Evolutionary conservation across 1,140 invertebrate genomes (phyloP), one percentile per base, ranked within the genome.

Genomic region (Sycobia sp.): DNA sequence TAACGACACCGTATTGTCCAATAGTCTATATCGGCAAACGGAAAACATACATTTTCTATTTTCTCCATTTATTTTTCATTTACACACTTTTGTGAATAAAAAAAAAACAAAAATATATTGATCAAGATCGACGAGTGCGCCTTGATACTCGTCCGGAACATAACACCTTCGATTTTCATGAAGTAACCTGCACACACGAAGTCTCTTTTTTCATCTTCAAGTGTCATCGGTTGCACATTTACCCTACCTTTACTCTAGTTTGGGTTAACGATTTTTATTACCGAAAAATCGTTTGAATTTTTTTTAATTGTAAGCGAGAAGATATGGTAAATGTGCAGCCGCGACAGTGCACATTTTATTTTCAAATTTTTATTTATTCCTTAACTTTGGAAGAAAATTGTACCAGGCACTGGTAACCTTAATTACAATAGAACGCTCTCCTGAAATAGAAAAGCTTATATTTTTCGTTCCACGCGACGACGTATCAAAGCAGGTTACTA

Each of bases 1-100:
- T 43, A 58, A 67, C 62, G 64, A 68, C 61, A 70, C 68, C 67
- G 65, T 73, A 69, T 57, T 66, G 55, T 68, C 69, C 62, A 49
- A 63, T 50, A 63, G 47, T 62, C 61, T 62, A 62, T 71, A 73
- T 62, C 62, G 62, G 68, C 66, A 67, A 69, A 66, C 61, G 68
- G 68, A 56, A 62, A 62, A 56, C 29, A 32, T 22, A n/a, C 38
- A 38, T 43, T 22, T 49, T 43, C 27, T 55, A 65, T 32, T 16
- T 18, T 65, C 54, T 58, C 44, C 38, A 20, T 34, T 34, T 53
- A 27, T 51, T 38, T 44, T 39, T 39, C 22, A 22, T 46, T 55
- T 66, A 44, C 32, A 36, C 41, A 49, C 51, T 63, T 64, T 58
- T 57, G 54, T 46, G 47, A 58, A 64, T 57, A 50, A 51, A 58